These are phyloP conservation scores for Cantharis lateralis DNA, from an alignment of 2,888 invertebrate genomes.

Conservation along the genomic window DNA sequence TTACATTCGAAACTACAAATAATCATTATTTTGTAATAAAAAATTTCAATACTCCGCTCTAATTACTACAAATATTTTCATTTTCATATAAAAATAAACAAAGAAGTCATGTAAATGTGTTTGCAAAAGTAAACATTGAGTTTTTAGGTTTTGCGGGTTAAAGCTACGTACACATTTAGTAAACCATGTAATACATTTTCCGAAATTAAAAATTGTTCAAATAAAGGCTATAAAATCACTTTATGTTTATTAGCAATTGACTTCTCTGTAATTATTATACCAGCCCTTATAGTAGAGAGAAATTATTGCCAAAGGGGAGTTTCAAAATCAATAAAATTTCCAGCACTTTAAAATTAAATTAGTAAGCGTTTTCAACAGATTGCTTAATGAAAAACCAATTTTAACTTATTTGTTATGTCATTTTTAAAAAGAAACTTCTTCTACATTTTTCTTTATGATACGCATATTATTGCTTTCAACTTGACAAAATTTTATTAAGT, in stretches of 20 bases:
- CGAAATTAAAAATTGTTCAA: background rate
- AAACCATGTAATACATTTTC: background rate
- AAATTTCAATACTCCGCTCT: background rate
- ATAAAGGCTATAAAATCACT: background rate
- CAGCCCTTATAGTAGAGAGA: background rate
- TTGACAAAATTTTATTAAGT: background rate
- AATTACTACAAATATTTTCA: background rate
- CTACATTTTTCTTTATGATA: background rate
- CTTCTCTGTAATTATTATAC: background rate
- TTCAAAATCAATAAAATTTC: constrained; percentile 2
- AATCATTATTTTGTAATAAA: background rate
- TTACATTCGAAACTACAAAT: background rate
- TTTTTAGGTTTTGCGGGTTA: background rate
- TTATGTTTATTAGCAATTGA: background rate
- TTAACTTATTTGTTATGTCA: background rate
- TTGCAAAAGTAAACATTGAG: background rate
- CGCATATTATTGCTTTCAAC: background rate
- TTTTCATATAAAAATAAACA: background rate
- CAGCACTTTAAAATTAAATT: constrained; percentile 6
- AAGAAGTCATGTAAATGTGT: background rate
- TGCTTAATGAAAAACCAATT: constrained; percentile 10
- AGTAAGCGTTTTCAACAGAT: constrained; percentile 1
- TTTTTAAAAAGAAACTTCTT: background rate
- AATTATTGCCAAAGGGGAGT: background rate
- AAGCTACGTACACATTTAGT: background rate